Base-by-base conservation (phyloP, 2,113 vertebrate species). In the Tyto alba region DNA sequence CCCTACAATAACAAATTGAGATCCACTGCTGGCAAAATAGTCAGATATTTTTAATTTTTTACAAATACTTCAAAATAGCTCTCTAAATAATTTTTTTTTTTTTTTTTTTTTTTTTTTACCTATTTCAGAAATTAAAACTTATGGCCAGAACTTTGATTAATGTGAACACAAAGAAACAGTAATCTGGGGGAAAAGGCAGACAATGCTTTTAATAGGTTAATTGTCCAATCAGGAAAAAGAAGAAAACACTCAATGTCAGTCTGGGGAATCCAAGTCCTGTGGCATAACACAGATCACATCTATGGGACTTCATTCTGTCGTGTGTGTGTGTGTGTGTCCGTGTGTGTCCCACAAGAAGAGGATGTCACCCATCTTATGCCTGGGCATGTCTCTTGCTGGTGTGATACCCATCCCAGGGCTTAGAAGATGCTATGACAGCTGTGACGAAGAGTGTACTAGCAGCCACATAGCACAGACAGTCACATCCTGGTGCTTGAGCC, bases 1-100 rank as follows among this genome's bases (percentile, higher is more conserved):
- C 77, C 74, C 91, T 94, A 82, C 74, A 94, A 95, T 87, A 96
- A 96, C 91, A 96, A 93, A 93, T 73, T 0, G 2, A 88, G 81
- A 76, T 85, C 40, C 52, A 88, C 73, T 91, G 71, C 87, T 87
- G 69, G 57, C 48, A 85, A 72, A 93, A 90, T 53, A 56, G 56
- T 52, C 57, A 86, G 25, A 16, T 48, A 21, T 57, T 55, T 50
- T 27, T n/a, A 3, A 18, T 47, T 18, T 59, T 62, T 25, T 6
- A 2, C 2, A 32, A 50, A 72, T 71, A 57, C 9, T 55, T 73
- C 38, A 43, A 83, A 92, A 38, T 17, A 55, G 15, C 13, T 83
- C 57, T 68, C 41, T 85, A 95, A 91, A 40, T 76, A 19, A n/a
- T 7, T 18, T 32, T 26, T 69, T 66, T 14, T 20, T 47, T 52